Base-by-base conservation (phyloP, 2,797 vertebrate genomes). In the Taenioides sp. region DNA sequence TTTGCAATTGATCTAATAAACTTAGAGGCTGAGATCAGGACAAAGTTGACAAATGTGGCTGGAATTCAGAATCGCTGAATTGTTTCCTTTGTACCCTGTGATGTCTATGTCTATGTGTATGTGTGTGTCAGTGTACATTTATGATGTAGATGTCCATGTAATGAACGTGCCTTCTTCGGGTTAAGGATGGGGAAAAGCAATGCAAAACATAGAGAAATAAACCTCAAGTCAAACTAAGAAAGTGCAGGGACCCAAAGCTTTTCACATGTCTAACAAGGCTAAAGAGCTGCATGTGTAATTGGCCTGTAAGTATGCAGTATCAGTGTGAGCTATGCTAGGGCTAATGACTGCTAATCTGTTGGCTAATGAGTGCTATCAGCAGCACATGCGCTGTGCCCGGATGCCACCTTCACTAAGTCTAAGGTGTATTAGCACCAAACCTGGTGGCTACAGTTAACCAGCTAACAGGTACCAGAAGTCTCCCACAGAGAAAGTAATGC, bases 261-360 rank as follows among this genome's bases (percentile, higher is more conserved):
- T 58, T 69, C 62, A 65, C 73, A 74, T 34, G 40, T 75, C 62
- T 76, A 64, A 76, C 81, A 76, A 76, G 68, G 76, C 76, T 78
- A 73, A 85, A 81, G 73, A 71, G 70, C 34, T 76, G 75, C 84
- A 80, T 72, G 64, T 28, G n/a, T 81, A 47, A 47, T 47, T 47
- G 81, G 75, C 80, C 85, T 83, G 65, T 31, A 54, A 65, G 74
- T 68, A 69, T 60, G 37, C 55, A 64, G 75, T 74, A 83, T 83
- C 80, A 75, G 69, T 75, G 82, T 82, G 83, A 84, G 43, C 14
- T 47, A 47, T 17, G 84, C 75, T 72, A 75, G n/a, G n/a, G 77
- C 79, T 90, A 86, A 91, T 89, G 80, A 78, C 79, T 81, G 76
- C 77, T 91, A 91, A 92, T 92, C 87, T 79, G 49, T 40, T 59